Conservation (phyloP, 1,140 invertebrate genomes). For the Idris sp. region DNA sequence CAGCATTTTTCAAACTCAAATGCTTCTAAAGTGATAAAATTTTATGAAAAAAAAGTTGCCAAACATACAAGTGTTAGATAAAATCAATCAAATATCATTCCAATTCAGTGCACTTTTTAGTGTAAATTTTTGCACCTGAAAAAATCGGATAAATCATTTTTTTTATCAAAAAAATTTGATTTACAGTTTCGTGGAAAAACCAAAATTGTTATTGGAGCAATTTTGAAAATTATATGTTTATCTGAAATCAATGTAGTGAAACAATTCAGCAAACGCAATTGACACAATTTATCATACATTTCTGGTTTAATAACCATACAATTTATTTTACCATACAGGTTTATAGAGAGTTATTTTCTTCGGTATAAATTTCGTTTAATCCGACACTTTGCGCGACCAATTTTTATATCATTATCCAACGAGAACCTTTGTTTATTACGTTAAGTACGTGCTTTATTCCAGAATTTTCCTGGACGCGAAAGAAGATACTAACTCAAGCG, state of each 20-base stretch:
- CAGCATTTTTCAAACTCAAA: conserved; percentile 3
- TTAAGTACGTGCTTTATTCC: conserved; percentile 52
- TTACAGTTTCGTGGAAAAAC: no score
- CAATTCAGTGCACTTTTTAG: no score
- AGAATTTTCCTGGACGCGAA: conserved; percentile 13
- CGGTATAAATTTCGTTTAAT: conserved; percentile 43
- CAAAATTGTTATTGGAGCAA: no score
- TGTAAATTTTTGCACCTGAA: no score
- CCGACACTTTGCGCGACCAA: conserved; percentile 32
- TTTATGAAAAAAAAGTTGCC: no score
- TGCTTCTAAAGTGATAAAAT: conserved; percentile 10
- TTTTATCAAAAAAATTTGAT: no score
- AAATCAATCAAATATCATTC: no score
- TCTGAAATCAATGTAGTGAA: neutral
- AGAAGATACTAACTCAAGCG: conserved; percentile 45
- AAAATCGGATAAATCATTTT: no score
- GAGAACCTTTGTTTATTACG: conserved; percentile 50
- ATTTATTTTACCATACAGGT: conserved; percentile 8
- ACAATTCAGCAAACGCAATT: neutral
- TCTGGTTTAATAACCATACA: neutral
- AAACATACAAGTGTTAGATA: no score
- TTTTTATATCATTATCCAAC: conserved; percentile 46
- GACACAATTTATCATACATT: neutral
- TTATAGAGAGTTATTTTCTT: conserved; percentile 26
- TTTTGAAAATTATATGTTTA: neutral